Evolutionary conservation across 2,888 invertebrate species (phyloP).

Genomic region (Lepidocyrtinus sp.): DNA sequence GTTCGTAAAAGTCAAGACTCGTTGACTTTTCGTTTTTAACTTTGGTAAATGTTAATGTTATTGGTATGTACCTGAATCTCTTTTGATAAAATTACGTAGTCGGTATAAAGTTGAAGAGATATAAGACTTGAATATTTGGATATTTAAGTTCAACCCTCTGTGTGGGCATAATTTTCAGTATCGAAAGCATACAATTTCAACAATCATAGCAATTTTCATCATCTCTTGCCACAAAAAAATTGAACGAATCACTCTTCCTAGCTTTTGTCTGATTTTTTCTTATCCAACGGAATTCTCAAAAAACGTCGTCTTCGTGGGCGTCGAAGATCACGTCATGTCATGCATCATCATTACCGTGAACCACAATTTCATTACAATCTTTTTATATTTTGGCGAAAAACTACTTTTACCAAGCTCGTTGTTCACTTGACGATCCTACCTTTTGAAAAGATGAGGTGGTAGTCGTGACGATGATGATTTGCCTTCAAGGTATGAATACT

Average conservation of each 20-base stretch:
- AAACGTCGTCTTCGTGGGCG: conserved; percentile 57
- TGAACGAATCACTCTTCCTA: conserved; percentile 7
- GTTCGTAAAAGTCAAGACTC: too few species aligned
- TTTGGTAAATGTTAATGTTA: too few species aligned
- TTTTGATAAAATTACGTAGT: too few species aligned
- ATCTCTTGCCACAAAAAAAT: not conserved
- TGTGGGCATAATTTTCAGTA: not conserved
- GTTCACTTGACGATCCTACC: not conserved
- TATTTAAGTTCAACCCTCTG: not conserved
- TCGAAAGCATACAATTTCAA: not conserved
- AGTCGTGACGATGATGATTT: conserved; percentile 42
- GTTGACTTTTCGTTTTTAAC: too few species aligned
- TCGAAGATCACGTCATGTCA: conserved; percentile 15
- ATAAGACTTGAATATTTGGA: not conserved
- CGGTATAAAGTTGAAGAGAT: not conserved
- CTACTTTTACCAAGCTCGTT: not conserved
- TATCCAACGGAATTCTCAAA: conserved; percentile 39
- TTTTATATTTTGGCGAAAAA: not conserved
- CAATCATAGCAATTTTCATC: not conserved
- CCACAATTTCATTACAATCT: not conserved
- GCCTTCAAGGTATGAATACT: conserved; percentile 24
- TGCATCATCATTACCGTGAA: not conserved
- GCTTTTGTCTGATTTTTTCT: conserved; percentile 16
- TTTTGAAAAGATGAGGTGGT: not conserved
- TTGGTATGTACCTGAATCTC: too few species aligned